These are phyloP conservation scores for Steinernema scapterisci DNA, from an alignment of 2,888 invertebrate genomes.

Conservation along the genomic window DNA sequence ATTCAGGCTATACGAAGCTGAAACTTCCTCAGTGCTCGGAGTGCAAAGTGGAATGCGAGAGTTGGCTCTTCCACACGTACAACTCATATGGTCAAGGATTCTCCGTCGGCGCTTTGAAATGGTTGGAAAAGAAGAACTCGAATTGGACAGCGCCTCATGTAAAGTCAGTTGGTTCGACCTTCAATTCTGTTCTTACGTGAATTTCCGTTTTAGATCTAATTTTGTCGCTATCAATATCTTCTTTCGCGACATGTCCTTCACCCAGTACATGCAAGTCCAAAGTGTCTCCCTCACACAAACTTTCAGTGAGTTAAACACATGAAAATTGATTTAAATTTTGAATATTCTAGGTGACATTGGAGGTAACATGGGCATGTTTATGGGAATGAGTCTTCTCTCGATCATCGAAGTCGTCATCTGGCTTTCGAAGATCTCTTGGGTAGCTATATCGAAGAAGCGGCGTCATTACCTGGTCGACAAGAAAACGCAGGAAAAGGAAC, in stretches of 20 bases:
- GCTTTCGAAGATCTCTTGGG: slow-evolving; percentile 61
- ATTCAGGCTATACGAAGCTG: slow-evolving; percentile 5
- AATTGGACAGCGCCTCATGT: slow-evolving; percentile 46
- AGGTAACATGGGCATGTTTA: slow-evolving; percentile 66
- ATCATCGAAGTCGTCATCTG: slow-evolving; percentile 61
- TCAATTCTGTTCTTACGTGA: no score
- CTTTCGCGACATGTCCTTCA: slow-evolving; percentile 61
- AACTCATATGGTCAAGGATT: slow-evolving; percentile 60
- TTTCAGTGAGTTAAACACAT: slow-evolving; percentile 37
- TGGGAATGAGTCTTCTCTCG: slow-evolving; percentile 65
- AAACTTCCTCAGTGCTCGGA: slow-evolving; percentile 39
- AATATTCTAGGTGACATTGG: slow-evolving; percentile 60
- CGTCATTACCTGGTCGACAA: slow-evolving; percentile 52
- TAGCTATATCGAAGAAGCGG: slow-evolving; percentile 54
- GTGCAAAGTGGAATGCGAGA: slow-evolving; percentile 55
- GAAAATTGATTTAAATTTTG: not conserved
- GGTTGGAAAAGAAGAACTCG: slow-evolving; percentile 44
- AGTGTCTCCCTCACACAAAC: slow-evolving; percentile 52
- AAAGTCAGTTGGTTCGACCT: slow-evolving; percentile 34
- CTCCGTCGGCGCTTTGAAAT: slow-evolving; percentile 50
- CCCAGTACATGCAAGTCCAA: slow-evolving; percentile 60
- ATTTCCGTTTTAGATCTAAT: slow-evolving; percentile 42
- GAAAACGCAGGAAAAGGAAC: slow-evolving; percentile 47
- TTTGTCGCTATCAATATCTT: slow-evolving; percentile 60
- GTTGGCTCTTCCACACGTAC: slow-evolving; percentile 55